Evolutionary conservation across 2,888 invertebrate genomes (phyloP), one percentile per base, ranked within the genome.

Genomic region (Acanthosoma haemorrhoidale): DNA sequence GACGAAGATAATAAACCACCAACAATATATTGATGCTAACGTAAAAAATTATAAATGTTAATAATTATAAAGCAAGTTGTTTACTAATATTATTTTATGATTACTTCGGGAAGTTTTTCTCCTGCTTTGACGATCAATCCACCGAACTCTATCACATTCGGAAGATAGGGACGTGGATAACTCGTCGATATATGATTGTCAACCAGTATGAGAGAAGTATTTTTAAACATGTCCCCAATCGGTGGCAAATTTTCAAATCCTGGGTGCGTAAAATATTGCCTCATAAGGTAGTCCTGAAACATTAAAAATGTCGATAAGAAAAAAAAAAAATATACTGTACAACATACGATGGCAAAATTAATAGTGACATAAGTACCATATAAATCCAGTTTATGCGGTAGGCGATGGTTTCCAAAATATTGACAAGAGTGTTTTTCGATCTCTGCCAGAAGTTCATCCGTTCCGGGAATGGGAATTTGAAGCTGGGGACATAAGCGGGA

Each of bases 91-190:
- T n/a, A n/a, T n/a, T n/a, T n/a, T n/a, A n/a, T n/a, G 3, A 43
- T 21, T 43, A 43, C 43, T 13, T 43, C 43, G 21, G 18, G 18
- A 0, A 43, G 51, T n/a, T 51, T 51, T 9, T 21, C 51, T 1
- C 51, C 51, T 25, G 1, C 84, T 75, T 86, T 88, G 77, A 92
- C 91, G 77, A 92, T 92, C 71, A 92, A 89, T 76, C 92, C 92
- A 2, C 91, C 92, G 5, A 92, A 88, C 80, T 91, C 91, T 5
- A 91, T 90, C 1, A 92, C 88, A 79, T 91, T 91, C 0, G 91
- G 89, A 75, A 92, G 81, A 76, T 88, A 87, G 0, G 92, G 88
- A 38, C 90, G 83, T 0, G 91, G 87, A 77, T 91, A 90, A 0
- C 25, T 34, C 16, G 18, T 8, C 4, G 58, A 21, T 18, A 38